Evolutionary conservation across 1,140 invertebrate genomes (phyloP), one percentile per base, ranked within the genome.

Genomic region (Heterodera schachtii): DNA sequence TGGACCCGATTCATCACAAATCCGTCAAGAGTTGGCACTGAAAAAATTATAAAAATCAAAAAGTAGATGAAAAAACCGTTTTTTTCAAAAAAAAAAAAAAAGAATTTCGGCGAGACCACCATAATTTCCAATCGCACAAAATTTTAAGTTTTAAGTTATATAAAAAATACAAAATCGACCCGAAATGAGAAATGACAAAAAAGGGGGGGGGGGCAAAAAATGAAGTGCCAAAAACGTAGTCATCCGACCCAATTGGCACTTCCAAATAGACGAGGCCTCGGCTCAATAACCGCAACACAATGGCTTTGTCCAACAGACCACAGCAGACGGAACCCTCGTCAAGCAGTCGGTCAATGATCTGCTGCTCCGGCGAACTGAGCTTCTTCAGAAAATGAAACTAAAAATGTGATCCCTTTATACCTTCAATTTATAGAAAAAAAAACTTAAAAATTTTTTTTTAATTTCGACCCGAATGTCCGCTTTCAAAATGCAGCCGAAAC

Each of bases 1-100:
- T 95, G 92, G 3, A 96, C 94, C 82, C 96, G 92, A 91, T 98
- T 98, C 96, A 98, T 98, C 1, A 98, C 95, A 91, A 98, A 98
- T 31, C 95, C 95, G 90, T 96, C 94, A 60, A 98, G 91, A 2
- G 96, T 96, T 4, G 95, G 95, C 77, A 98, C 95, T 86, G 8
- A 76, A 84, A 82, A 86, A 49, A 69, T 66, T 44, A 69, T 9
- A 78, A n/a, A n/a, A n/a, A n/a, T n/a, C n/a, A n/a, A n/a, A n/a
- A 71, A 46, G 16, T 9, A 13, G 8, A 43, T 13, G 8, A 71
- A 8, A 71, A 71, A 71, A n/a, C n/a, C n/a, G n/a, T n/a, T n/a
- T n/a, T n/a, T n/a, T n/a, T n/a, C n/a, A n/a, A n/a, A n/a, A n/a
- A n/a, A n/a, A n/a, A n/a, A n/a, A n/a, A n/a, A n/a, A n/a, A n/a